Conservation (phyloP, 2,797 vertebrate species). For the Sarcophilus harrisii region DNA sequence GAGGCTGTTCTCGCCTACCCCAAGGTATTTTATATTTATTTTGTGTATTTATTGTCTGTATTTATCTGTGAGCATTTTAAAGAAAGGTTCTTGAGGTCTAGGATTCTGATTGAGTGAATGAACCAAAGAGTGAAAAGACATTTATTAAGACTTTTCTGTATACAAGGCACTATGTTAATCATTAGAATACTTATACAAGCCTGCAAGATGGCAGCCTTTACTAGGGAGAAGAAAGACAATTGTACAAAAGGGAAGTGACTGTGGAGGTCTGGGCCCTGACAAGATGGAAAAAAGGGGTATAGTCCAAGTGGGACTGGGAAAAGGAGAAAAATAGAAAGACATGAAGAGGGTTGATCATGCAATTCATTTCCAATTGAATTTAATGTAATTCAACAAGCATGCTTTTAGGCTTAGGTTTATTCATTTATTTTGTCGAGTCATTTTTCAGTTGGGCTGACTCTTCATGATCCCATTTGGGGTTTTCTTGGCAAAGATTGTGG, state of each 20-base stretch:
- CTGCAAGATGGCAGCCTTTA: neutral
- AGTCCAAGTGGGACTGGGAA: neutral
- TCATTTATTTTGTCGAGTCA: neutral
- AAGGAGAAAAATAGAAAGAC: neutral
- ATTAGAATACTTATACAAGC: no score
- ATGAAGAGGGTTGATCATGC: neutral
- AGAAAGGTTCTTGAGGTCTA: neutral
- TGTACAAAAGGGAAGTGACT: neutral
- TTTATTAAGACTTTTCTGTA: neutral
- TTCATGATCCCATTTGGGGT: neutral
- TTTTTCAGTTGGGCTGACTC: neutral
- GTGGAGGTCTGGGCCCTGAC: neutral
- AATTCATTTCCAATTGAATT: neutral
- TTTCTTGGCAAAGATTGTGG: neutral
- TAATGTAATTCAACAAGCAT: neutral
- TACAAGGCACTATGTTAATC: neutral
- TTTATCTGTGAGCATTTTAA: neutral
- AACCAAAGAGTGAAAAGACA: neutral
- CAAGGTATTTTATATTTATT: neutral
- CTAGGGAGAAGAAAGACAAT: neutral
- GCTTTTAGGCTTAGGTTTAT: neutral
- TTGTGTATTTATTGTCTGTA: accelerated
- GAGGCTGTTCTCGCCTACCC: no score
- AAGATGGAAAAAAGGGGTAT: no score
- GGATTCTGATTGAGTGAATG: neutral